Conservation (phyloP, 1,140 invertebrate species). For the Caenorhabditis elegans region WBcel235 BX284603.4:3866501-3867000, state of each 20-base stretch:
- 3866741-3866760: slow-evolving; percentile 83
- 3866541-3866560: slow-evolving; percentile 94
- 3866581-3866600: slow-evolving; percentile 39
- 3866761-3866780: slow-evolving; percentile 86
- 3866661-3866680: slow-evolving; percentile 82
- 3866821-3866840: no score
- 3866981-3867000: background rate
- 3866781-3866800: slow-evolving; percentile 78
- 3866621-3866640: slow-evolving; percentile 82
- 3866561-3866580: slow-evolving; percentile 87
- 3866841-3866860: no score
- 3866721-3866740: slow-evolving; percentile 84
- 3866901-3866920: no score
- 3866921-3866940: no score
- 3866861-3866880: no score
- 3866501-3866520: slow-evolving; percentile 88
- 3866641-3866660: slow-evolving; percentile 89
- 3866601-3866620: slow-evolving; percentile 54
- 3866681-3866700: slow-evolving; percentile 92
- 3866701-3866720: slow-evolving; percentile 88
- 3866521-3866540: slow-evolving; percentile 84
- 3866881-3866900: no score
- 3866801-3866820: slow-evolving; percentile 33
- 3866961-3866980: background rate
- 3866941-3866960: no score